These are phyloP conservation scores for Ochropleura leucogaster DNA, from an alignment of 2,888 invertebrate species.

Conservation along the genomic window DNA sequence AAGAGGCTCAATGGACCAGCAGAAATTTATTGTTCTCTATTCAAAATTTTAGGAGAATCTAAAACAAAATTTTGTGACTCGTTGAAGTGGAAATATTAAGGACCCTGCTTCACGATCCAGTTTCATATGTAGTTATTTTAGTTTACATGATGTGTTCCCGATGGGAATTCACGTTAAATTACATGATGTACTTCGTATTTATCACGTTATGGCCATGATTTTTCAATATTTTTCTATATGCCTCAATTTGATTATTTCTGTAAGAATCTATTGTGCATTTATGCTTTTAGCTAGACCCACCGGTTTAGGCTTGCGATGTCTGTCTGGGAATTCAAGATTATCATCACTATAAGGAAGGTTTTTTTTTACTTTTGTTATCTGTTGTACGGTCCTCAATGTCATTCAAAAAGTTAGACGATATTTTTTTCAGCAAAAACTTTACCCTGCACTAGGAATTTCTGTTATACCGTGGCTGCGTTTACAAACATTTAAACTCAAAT, in stretches of 20 bases:
- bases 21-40: constrained; percentile 71
- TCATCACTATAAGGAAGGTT: not conserved
- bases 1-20: constrained; percentile 59
- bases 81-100: constrained; percentile 69
- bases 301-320: not conserved
- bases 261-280: not conserved
- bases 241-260: not conserved
- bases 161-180: not conserved
- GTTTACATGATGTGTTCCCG: not conserved
- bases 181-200: not conserved
- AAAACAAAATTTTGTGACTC: constrained; percentile 70
- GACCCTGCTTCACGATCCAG: constrained; percentile 61
- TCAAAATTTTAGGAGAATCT: constrained; percentile 65
- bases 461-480: too few species aligned
- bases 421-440: too few species aligned
- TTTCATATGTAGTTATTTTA: constrained; percentile 23
- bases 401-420: not conserved
- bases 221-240: not conserved
- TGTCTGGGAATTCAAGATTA: not conserved
- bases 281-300: not conserved
- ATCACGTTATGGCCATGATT: too few species aligned
- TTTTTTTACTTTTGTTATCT: not conserved
- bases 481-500: too few species aligned
- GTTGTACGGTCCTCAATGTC: not conserved
- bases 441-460: too few species aligned